Conservation (phyloP, 2,797 vertebrate genomes). For the Caiman crocodilus region DNA sequence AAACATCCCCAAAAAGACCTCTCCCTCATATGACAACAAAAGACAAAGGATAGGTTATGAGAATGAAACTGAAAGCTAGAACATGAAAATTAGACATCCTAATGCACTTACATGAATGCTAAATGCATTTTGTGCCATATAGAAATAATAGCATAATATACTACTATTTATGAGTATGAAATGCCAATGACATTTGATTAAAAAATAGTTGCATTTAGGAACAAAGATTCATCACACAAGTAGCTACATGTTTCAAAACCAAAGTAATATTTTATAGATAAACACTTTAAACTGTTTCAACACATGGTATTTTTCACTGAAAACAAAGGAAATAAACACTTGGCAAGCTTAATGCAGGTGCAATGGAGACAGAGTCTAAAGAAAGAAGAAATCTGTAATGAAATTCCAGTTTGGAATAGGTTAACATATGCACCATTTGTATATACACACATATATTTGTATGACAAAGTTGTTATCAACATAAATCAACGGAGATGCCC, state of each 20-base stretch:
- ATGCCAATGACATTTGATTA: neutral
- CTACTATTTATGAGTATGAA: neutral
- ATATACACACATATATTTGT: neutral
- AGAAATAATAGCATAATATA: neutral
- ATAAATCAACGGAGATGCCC: neutral
- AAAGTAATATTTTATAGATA: neutral
- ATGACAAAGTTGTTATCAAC: neutral
- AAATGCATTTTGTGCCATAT: neutral
- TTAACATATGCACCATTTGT: neutral
- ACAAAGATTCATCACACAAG: neutral
- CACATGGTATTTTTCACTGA: neutral
- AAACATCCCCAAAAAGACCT: neutral
- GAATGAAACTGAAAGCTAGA: conserved; percentile 21
- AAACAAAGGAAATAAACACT: neutral
- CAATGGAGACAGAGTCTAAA: neutral
- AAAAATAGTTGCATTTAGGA: neutral
- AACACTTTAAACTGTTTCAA: neutral
- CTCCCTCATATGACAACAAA: neutral
- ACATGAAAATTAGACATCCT: conserved; percentile 17
- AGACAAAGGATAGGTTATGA: neutral
- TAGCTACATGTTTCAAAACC: neutral
- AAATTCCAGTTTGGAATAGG: neutral
- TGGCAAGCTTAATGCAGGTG: neutral
- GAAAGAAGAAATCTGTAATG: neutral
- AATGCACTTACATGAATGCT: neutral